Evolutionary conservation across 1,140 invertebrate genomes (phyloP), one percentile per base, ranked within the genome.

Genomic region (Bombus confusus): DNA sequence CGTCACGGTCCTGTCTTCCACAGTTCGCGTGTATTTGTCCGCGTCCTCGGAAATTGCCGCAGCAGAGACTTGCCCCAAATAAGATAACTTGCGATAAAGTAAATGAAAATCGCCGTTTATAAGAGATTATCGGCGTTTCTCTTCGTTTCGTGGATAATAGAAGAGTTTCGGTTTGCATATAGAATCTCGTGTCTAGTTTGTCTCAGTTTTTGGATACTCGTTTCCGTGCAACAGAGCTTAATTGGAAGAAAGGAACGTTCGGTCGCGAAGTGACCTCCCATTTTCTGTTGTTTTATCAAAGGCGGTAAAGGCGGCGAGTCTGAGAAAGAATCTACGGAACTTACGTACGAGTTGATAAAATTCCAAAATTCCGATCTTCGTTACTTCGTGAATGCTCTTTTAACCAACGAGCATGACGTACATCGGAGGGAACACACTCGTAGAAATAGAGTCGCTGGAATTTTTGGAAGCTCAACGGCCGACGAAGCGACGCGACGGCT

Each of bases 311-410:
- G 28, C 22, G 69, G 3, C 1, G 8, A n/a, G 25, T 15, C 69
- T 15, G 25, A 39, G 15, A n/a, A 72, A 41, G 37, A 41, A 72
- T 75, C n/a, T 31, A 5, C 18, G 28, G 39, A n/a, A 43, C n/a
- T 18, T 47, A 12, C 0, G 15, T 74, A 12, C 72, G 72, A 31
- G n/a, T 43, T 41, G n/a, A 28, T 47, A n/a, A 74, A 74, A 74
- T 74, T 74, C n/a, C 39, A 25, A 74, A 74, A 74, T 74, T 74
- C 41, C 72, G 25, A 47, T 74, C 72, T 31, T n/a, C 13, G 2
- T 13, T 39, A 18, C 68, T 12, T 12, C 68, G 37, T 39, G 28
- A 39, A 37, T 71, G 1, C 25, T 39, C 22, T 13, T 71, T 39
- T 10, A 39, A 28, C 64, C 34, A 12, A 71, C 22, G 12, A 25